Conservation (phyloP, 53 echinoderm and acorn worm species). For the Glandiceps talaboti region DNA sequence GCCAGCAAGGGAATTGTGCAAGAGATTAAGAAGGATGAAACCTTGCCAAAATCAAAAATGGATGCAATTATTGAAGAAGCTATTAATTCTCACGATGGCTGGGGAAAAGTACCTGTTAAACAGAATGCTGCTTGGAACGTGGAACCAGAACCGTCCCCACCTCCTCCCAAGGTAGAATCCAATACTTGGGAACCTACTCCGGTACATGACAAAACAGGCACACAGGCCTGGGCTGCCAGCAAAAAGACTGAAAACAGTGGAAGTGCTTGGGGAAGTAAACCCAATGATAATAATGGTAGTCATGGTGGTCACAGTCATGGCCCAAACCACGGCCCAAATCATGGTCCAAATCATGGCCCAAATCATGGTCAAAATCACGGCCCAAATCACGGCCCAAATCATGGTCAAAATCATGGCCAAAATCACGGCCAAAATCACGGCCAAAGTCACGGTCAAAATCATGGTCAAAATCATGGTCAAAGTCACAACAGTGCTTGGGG, state of each 20-base stretch:
- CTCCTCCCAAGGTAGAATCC: not conserved
- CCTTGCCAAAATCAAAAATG: not conserved
- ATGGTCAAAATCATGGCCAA: not conserved
- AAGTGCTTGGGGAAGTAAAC: not conserved
- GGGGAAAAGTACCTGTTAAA: slow-evolving; percentile 91
- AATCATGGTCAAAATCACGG: not conserved
- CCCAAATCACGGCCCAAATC: too few relatives aligned
- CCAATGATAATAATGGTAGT: not conserved
- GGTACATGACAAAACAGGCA: not conserved
- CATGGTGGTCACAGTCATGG: not conserved
- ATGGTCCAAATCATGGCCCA: too few relatives aligned
- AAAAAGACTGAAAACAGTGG: not conserved
- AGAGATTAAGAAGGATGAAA: not conserved
- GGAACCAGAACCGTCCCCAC: not conserved
- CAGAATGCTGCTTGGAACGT: slow-evolving; percentile 56
- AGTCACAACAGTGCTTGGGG: not conserved
- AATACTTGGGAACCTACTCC: slow-evolving; percentile 11
- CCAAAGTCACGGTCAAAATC: not conserved
- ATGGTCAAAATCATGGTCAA: not conserved
- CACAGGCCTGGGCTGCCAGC: not conserved
- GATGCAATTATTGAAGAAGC: slow-evolving; percentile 5
- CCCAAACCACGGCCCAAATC: not conserved
- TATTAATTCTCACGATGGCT: slow-evolving; percentile 29
- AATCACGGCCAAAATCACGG: not conserved
- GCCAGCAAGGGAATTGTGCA: not conserved